Percentiles rank a stretch among this genome's conserved stretches.
Evolutionary conservation across 1,140 invertebrate genomes (phyloP).

Genomic region (Macrobrachium nipponense): DNA sequence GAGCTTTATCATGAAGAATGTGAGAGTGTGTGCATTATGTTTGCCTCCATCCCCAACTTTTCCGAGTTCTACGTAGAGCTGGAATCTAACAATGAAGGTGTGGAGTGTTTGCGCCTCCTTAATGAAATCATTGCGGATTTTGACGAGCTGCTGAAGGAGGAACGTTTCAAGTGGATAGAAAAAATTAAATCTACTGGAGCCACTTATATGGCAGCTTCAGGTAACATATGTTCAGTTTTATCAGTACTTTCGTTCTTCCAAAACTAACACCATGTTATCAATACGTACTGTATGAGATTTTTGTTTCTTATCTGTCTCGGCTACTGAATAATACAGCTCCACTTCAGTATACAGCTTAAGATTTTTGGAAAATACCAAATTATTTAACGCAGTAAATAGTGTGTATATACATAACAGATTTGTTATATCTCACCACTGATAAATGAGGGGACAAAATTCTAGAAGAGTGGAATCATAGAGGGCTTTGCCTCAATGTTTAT

Average conservation of each 20-base stretch:
- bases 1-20: slow-evolving; percentile 97
- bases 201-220: slow-evolving; percentile 97
- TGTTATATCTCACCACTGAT: too few relatives aligned
- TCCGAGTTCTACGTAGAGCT: slow-evolving; percentile 96
- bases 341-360: too few relatives aligned
- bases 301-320: too few relatives aligned
- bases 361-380: too few relatives aligned
- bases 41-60: slow-evolving; percentile 96
- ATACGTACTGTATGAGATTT: too few relatives aligned
- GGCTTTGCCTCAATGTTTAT: too few relatives aligned
- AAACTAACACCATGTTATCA: too few relatives aligned
- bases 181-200: slow-evolving; percentile 98
- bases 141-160: slow-evolving; percentile 89
- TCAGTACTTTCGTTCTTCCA: neutral
- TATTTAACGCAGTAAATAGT: too few relatives aligned
- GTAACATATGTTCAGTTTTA: slow-evolving; percentile 69
- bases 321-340: too few relatives aligned
- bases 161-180: slow-evolving; percentile 90
- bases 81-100: slow-evolving; percentile 93
- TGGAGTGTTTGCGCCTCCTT: slow-evolving; percentile 91
- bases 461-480: too few relatives aligned
- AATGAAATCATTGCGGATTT: slow-evolving; percentile 99
- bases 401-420: too few relatives aligned
- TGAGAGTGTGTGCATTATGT: slow-evolving; percentile 93
- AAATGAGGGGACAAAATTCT: too few relatives aligned